A percentile compares a stretch with the other conserved stretches of the same genome.
phyloP scores from a whole-genome alignment of 2,888 invertebrate species.

The Leucania comma region DNA sequence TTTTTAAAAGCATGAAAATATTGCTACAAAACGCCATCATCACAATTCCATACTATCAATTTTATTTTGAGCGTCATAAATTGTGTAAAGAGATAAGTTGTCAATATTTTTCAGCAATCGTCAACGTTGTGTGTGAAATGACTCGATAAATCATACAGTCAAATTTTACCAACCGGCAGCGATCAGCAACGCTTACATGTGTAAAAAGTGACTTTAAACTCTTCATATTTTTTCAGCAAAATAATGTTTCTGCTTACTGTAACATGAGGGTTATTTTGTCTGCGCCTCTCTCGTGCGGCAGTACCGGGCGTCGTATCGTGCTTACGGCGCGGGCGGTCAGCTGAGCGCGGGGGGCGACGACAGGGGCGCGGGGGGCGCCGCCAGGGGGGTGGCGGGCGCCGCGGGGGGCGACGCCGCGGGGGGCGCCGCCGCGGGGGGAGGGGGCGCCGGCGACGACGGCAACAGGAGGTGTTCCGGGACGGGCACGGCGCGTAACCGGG shows the following conservation, averaged over 20 bases:
- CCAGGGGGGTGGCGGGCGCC: background rate
- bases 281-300: slow-evolving; percentile 1
- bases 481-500: slow-evolving; percentile 94
- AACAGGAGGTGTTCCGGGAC: slow-evolving; percentile 94
- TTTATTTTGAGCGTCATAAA: slow-evolving; percentile 10
- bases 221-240: slow-evolving; percentile 12
- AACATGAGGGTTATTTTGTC: background rate
- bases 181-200: background rate
- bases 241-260: slow-evolving; percentile 8
- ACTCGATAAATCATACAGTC: background rate
- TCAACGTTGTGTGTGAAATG: background rate
- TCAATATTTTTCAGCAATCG: background rate
- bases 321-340: slow-evolving; percentile 41
- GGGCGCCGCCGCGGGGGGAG: slow-evolving; percentile 38
- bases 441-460: slow-evolving; percentile 55
- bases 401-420: background rate
- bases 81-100: background rate
- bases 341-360: slow-evolving; percentile 19
- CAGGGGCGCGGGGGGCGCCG: slow-evolving; percentile 5
- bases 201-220: background rate
- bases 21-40: slow-evolving; percentile 21
- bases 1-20: slow-evolving; percentile 9
- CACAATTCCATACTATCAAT: slow-evolving; percentile 1
- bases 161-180: background rate
- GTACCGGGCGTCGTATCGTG: background rate